Evolutionary conservation across 1,140 invertebrate genomes (phyloP).

Genomic region (Apis cerana): DNA sequence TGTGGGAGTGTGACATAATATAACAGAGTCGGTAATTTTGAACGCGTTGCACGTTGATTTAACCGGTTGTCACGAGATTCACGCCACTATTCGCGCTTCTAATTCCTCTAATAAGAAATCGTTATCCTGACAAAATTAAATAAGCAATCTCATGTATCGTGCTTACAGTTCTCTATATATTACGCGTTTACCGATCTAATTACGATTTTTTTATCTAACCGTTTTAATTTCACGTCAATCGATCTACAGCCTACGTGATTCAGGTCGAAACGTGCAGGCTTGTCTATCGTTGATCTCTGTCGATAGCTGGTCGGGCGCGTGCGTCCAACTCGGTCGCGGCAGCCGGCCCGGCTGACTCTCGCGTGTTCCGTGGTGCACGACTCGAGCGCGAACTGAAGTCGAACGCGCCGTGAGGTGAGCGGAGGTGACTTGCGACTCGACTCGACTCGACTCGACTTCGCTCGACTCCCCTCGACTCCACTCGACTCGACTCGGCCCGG

Average conservation of each 20-base stretch:
- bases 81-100: not conserved
- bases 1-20: constrained; percentile 78
- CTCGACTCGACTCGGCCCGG: constrained; percentile 33
- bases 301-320: constrained; percentile 26
- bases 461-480: constrained; percentile 28
- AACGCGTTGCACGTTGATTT: not conserved
- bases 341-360: constrained; percentile 34
- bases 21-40: constrained; percentile 24
- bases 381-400: constrained; percentile 64
- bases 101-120: not conserved
- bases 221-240: not conserved
- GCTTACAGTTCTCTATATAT: not conserved
- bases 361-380: constrained; percentile 59
- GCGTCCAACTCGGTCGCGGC: constrained; percentile 39
- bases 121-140: not conserved
- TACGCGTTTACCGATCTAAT: not conserved
- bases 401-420: constrained; percentile 73
- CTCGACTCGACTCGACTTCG: constrained; percentile 29
- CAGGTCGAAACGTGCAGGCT: not conserved
- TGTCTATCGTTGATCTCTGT: not conserved
- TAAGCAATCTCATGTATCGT: not conserved
- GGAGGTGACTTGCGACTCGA: constrained; percentile 78
- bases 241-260: not conserved
- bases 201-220: not conserved
- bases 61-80: constrained; percentile 8